Conservation (phyloP, 2,797 vertebrate genomes). For the Brotula barbata region DNA sequence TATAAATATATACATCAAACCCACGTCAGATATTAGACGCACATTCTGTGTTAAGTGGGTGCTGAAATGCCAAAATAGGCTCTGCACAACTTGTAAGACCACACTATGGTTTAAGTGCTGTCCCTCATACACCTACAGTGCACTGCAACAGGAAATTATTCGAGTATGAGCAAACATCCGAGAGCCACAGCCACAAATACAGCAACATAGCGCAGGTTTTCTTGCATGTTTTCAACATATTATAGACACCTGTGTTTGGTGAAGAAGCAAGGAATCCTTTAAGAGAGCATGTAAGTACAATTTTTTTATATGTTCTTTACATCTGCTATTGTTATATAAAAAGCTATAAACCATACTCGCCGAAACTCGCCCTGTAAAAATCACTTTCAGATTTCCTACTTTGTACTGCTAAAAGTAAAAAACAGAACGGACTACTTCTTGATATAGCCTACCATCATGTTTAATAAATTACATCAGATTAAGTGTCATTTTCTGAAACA, state of each 20-base stretch:
- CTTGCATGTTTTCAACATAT: background rate
- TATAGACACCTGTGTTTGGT: slow-evolving; percentile 1
- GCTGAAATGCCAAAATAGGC: background rate
- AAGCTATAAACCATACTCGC: too few species aligned
- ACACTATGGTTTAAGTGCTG: slow-evolving; percentile 31
- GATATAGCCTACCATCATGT: too few species aligned
- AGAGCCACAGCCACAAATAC: background rate
- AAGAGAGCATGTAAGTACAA: slow-evolving; percentile 32
- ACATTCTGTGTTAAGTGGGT: background rate
- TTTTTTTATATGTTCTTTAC: background rate
- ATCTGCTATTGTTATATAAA: too few species aligned
- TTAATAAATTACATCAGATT: too few species aligned
- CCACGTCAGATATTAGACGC: too few species aligned
- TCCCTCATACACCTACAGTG: background rate
- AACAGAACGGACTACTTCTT: too few species aligned
- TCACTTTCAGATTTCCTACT: too few species aligned
- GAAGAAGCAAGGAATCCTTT: background rate
- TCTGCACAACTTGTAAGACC: accelerated
- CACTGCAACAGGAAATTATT: slow-evolving; percentile 47
- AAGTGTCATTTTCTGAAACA: too few species aligned
- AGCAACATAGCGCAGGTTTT: background rate
- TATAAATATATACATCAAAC: too few species aligned
- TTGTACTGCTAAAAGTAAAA: too few species aligned
- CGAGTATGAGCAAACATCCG: slow-evolving; percentile 4
- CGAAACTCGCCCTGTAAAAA: too few species aligned